These are phyloP conservation scores for Sphenopsis melanotis DNA, from an alignment of 2,797 vertebrate species.

Conservation along the genomic window DNA sequence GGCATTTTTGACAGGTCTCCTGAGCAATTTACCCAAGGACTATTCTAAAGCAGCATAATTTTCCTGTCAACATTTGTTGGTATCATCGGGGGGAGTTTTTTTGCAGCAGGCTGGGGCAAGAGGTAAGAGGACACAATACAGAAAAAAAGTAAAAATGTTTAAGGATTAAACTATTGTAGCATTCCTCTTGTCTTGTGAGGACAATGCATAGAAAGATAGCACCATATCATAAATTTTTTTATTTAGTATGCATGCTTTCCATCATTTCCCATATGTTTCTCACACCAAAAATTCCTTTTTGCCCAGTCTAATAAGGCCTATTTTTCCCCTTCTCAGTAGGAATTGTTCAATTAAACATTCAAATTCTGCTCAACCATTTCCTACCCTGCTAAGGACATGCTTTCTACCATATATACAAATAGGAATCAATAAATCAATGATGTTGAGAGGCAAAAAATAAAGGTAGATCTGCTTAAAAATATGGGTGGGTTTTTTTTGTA, in stretches of 20 bases:
- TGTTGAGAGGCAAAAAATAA: neutral
- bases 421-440: neutral
- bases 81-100: neutral
- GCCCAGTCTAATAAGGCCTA: neutral
- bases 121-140: neutral
- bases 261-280: neutral
- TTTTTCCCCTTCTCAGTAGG: neutral
- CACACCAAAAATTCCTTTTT: neutral
- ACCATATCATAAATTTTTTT: fast-evolving
- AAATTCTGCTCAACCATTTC: neutral
- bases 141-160: neutral
- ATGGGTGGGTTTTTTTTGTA: no score
- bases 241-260: neutral
- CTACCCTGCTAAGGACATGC: neutral
- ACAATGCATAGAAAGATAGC: neutral
- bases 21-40: neutral
- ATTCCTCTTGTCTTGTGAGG: neutral
- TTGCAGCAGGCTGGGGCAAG: neutral
- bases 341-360: neutral
- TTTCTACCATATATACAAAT: neutral
- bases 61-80: neutral
- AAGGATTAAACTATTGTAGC: neutral
- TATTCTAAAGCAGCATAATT: neutral
- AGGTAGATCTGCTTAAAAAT: neutral
- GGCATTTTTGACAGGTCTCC: neutral